A percentile compares a stretch with the other conserved stretches of the same genome.
phyloP scores from a whole-genome alignment of 2,113 vertebrate species.

The Lanius collurio region DNA sequence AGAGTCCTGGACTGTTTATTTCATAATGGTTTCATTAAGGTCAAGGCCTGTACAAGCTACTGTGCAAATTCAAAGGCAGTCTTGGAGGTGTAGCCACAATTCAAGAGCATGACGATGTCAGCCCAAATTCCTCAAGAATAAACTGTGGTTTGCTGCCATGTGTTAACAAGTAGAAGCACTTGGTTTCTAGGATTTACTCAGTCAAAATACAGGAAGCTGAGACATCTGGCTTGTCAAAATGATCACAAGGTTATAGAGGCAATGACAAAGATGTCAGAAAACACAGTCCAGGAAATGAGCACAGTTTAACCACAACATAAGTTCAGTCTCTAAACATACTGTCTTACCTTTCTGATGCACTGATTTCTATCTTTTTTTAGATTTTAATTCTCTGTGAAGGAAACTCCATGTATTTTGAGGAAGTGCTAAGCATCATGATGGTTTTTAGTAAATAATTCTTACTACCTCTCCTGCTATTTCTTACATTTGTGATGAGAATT shows the following conservation, averaged over 20 bases:
- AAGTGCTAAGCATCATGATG: background rate
- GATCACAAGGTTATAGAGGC: background rate
- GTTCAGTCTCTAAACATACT: background rate
- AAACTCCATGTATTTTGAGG: background rate
- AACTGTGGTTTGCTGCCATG: background rate
- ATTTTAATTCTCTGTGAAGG: background rate
- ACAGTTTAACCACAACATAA: background rate
- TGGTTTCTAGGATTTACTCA: background rate
- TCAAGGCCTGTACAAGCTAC: background rate
- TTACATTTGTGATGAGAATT: background rate
- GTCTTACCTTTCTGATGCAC: background rate
- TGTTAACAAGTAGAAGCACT: background rate
- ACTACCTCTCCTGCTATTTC: background rate
- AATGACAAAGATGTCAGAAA: background rate
- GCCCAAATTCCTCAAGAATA: background rate
- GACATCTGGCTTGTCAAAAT: constrained; percentile 3
- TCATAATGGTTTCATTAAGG: background rate
- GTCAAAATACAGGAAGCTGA: background rate
- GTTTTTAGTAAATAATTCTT: background rate
- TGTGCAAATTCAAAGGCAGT: background rate
- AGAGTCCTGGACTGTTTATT: background rate
- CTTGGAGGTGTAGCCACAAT: background rate
- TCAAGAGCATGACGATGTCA: background rate
- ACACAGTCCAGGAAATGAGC: background rate
- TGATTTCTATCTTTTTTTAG: background rate